Conservation (phyloP, 2,113 vertebrate species). For the Illadopsis cleaveri region DNA sequence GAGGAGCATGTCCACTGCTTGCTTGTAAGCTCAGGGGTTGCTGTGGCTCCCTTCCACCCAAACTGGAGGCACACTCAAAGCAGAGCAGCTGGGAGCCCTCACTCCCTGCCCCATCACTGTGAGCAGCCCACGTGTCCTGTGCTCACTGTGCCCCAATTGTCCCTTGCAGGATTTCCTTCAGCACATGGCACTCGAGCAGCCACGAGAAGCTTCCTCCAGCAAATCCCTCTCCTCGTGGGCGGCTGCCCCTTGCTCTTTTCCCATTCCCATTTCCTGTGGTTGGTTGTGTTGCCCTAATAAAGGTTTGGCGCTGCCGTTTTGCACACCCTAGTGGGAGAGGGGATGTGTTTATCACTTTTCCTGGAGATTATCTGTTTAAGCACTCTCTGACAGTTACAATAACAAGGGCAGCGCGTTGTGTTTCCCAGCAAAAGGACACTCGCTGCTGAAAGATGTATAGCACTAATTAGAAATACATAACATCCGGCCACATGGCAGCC, state of each 20-base stretch:
- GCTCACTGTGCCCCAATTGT: neutral
- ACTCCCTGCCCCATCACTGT: neutral
- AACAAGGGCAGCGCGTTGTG: constrained; percentile 84
- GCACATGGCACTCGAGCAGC: neutral
- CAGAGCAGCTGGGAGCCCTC: neutral
- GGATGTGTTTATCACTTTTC: constrained; percentile 86
- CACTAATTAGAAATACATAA: constrained; percentile 99
- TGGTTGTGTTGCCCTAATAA: constrained; percentile 71
- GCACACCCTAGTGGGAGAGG: constrained; percentile 77
- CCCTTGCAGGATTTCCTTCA: constrained; percentile 14
- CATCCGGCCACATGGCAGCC: constrained; percentile 99
- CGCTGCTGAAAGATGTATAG: constrained; percentile 99
- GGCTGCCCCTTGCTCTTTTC: constrained; percentile 3
- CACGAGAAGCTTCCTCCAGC: constrained; percentile 16
- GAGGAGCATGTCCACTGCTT: neutral
- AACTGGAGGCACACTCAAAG: neutral
- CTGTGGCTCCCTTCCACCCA: neutral
- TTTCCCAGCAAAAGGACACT: constrained; percentile 94
- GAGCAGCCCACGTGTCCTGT: neutral
- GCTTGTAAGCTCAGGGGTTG: neutral
- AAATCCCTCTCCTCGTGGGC: neutral
- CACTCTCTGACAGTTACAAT: constrained; percentile 89
- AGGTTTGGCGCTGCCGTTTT: constrained; percentile 75
- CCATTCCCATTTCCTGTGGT: constrained; percentile 75
- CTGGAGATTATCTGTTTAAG: constrained; percentile 87